Evolutionary conservation across 2,797 vertebrate genomes (phyloP).

Genomic region (Alca torda): DNA sequence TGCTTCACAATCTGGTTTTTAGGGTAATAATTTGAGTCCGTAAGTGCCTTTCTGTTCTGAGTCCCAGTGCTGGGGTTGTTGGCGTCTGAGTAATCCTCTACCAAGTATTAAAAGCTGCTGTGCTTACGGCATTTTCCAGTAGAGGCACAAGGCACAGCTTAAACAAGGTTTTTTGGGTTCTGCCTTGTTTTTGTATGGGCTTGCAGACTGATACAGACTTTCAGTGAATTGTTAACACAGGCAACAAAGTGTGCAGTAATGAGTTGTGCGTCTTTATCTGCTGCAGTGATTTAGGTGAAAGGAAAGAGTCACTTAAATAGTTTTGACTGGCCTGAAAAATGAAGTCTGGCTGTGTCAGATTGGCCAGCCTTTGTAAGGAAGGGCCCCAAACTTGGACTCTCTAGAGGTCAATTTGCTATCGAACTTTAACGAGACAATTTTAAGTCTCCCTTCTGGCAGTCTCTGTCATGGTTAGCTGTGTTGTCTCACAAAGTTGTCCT

Average conservation of each 20-base stretch:
- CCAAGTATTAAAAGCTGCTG: not conserved
- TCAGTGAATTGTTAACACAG: not conserved
- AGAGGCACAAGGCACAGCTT: not conserved
- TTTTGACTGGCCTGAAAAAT: not conserved
- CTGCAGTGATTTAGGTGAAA: not conserved
- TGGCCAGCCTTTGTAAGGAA: not conserved
- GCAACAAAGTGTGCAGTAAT: not conserved
- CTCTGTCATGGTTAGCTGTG: not conserved
- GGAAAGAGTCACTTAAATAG: not conserved
- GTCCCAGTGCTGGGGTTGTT: not conserved
- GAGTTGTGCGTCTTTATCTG: not conserved
- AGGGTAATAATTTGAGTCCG: not conserved
- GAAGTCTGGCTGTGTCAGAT: not conserved
- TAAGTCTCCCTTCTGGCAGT: not conserved
- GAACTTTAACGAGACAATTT: fast-evolving
- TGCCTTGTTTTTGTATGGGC: not conserved
- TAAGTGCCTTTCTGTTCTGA: not conserved
- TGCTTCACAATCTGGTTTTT: not conserved
- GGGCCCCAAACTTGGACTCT: not conserved
- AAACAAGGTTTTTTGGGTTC: not conserved
- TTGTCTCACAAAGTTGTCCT: not conserved
- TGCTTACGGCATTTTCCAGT: not conserved
- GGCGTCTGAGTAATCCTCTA: not conserved
- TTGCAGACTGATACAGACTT: not conserved
- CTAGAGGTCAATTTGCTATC: not conserved